A percentile compares a stretch with the other conserved stretches of the same genome.
phyloP scores from a whole-genome alignment of 2,797 vertebrate species.

The Peromyscus aztecus region DNA sequence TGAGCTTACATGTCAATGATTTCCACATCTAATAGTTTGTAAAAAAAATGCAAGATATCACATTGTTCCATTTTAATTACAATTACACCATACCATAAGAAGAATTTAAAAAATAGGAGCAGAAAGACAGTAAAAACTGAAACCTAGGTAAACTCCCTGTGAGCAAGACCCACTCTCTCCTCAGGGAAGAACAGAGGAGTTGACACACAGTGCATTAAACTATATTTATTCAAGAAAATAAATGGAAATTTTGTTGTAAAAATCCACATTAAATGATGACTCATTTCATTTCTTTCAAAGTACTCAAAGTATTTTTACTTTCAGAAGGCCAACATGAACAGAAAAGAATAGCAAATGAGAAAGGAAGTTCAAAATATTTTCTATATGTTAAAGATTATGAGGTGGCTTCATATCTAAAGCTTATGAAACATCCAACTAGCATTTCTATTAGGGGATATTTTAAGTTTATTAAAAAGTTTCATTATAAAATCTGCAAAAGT shows the following conservation, averaged over 20 bases:
- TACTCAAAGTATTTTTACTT: not conserved
- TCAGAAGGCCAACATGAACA: not conserved
- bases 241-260: not conserved
- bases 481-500: slow-evolving; percentile 39
- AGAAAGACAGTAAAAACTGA: not conserved
- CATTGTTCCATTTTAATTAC: not conserved
- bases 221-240: not conserved
- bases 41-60: not conserved
- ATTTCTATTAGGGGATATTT: not conserved
- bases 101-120: not conserved
- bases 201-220: not conserved
- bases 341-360: not conserved
- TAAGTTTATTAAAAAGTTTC: slow-evolving; percentile 42
- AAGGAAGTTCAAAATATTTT: not conserved
- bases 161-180: too few relatives aligned
- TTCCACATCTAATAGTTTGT: not conserved
- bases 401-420: not conserved
- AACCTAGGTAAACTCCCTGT: fast-evolving
- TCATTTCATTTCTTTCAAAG: not conserved
- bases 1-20: not conserved
- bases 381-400: not conserved
- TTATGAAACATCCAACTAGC: not conserved
- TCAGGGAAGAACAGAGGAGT: not conserved
- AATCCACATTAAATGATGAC: not conserved
- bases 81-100: not conserved